Percentiles rank a stretch among this genome's conserved stretches.
phyloP scores from a whole-genome alignment of 2,113 vertebrate species.

The Abramis brama region DNA sequence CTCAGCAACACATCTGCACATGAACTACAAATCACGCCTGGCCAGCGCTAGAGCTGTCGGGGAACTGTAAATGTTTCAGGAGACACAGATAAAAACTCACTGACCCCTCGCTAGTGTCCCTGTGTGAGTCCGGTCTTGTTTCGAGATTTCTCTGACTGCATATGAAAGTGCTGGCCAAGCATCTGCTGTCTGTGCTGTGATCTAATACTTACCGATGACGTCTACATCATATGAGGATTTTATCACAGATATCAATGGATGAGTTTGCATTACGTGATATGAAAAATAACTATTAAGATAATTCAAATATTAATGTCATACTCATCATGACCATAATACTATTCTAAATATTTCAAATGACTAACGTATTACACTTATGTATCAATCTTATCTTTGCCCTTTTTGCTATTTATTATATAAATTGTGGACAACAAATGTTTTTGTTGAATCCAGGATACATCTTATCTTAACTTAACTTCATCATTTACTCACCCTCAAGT shows the following conservation, averaged over 20 bases:
- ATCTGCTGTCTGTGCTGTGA: conserved; percentile 25
- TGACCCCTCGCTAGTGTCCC: conserved; percentile 39
- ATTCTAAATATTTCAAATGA: too few relatives aligned
- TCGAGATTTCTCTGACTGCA: conserved; percentile 48
- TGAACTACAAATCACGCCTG: conserved; percentile 59
- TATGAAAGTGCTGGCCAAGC: conserved; percentile 21
- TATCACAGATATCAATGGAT: not conserved
- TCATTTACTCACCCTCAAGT: too few relatives aligned
- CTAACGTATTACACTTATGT: not conserved
- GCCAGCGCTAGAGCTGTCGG: conserved; percentile 19
- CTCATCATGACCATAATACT: not conserved
- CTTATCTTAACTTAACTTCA: too few relatives aligned
- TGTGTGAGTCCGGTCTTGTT: conserved; percentile 45
- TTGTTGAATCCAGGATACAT: too few relatives aligned
- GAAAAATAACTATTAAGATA: not conserved
- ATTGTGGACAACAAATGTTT: not conserved
- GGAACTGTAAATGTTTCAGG: conserved; percentile 55
- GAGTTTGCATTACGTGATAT: conserved; percentile 3
- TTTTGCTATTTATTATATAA: not conserved
- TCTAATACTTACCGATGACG: conserved; percentile 24
- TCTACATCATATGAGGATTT: conserved; percentile 8
- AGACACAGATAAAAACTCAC: conserved; percentile 53
- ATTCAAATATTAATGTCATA: not conserved
- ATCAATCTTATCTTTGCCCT: not conserved
- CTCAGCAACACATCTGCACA: conserved; percentile 60